Percentiles rank a stretch among this genome's conserved stretches.
These are phyloP conservation scores for Nymphalis c-album DNA, from an alignment of 2,888 invertebrate genomes.

Conservation along the genomic window DNA sequence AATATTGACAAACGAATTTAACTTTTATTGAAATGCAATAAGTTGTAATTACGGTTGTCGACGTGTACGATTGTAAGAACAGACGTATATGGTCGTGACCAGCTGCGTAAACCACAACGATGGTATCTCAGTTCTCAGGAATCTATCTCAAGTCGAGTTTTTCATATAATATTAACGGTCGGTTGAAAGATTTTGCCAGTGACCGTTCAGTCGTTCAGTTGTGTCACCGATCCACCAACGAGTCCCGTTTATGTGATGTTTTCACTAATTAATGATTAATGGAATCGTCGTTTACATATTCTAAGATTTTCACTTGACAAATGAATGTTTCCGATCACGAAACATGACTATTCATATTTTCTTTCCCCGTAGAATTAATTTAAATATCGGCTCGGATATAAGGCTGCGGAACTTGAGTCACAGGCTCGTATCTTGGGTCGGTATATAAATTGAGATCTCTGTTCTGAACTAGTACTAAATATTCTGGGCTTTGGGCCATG, in stretches of 20 bases:
- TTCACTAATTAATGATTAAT: neutral
- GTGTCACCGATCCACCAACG: no score
- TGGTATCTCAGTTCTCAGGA: slow-evolving; percentile 19
- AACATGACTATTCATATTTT: slow-evolving; percentile 5
- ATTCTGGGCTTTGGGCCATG: no score
- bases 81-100: slow-evolving; percentile 10
- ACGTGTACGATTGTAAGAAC: neutral
- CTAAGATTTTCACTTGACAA: neutral
- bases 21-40: neutral
- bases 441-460: no score
- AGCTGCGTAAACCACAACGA: slow-evolving; percentile 20
- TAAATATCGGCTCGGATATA: no score
- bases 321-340: neutral
- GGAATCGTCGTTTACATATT: neutral
- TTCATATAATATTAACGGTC: neutral
- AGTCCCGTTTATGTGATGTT: neutral
- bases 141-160: slow-evolving; percentile 16
- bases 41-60: neutral
- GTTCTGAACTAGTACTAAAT: no score
- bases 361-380: neutral
- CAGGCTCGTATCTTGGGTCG: no score
- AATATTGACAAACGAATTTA: neutral
- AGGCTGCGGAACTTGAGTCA: no score
- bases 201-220: no score
- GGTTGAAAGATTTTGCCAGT: neutral